Conservation (phyloP, 2,888 invertebrate species). For the Nomada fucata region DNA sequence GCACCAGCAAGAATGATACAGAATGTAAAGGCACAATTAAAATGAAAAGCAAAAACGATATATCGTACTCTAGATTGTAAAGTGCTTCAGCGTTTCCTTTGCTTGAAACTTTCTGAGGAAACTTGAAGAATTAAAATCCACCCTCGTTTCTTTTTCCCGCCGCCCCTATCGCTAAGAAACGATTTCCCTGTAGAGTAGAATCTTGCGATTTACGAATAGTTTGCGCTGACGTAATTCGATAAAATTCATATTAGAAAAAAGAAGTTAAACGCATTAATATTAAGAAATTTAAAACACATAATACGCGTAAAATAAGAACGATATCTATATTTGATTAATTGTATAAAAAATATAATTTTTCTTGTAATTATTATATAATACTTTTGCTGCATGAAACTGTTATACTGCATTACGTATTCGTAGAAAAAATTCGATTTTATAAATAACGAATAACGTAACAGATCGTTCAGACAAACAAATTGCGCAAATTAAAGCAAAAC, state of each 20-base stretch:
- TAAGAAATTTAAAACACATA: too few species aligned
- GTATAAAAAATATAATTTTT: too few species aligned
- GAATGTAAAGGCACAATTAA: slow-evolving; percentile 7
- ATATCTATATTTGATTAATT: too few species aligned
- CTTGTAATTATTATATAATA: too few species aligned
- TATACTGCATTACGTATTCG: too few species aligned
- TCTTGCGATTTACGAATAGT: background rate
- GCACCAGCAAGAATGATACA: slow-evolving; percentile 30
- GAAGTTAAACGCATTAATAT: too few species aligned
- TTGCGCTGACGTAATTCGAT: background rate
- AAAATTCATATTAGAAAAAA: background rate
- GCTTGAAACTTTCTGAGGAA: background rate
- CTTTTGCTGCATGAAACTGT: too few species aligned
- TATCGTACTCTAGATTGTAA: background rate
- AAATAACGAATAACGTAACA: too few species aligned
- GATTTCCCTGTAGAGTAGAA: background rate
- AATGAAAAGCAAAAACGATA: slow-evolving; percentile 6
- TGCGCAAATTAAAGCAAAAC: too few species aligned
- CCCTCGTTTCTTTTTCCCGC: background rate
- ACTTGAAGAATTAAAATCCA: slow-evolving; percentile 3
- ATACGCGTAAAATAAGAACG: too few species aligned
- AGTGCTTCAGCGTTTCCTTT: background rate
- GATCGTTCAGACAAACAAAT: too few species aligned
- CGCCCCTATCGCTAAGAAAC: background rate
- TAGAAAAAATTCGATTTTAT: too few species aligned